Evolutionary conservation across 2,113 vertebrate genomes (phyloP).

Genomic region (Callaeas wilsoni): DNA sequence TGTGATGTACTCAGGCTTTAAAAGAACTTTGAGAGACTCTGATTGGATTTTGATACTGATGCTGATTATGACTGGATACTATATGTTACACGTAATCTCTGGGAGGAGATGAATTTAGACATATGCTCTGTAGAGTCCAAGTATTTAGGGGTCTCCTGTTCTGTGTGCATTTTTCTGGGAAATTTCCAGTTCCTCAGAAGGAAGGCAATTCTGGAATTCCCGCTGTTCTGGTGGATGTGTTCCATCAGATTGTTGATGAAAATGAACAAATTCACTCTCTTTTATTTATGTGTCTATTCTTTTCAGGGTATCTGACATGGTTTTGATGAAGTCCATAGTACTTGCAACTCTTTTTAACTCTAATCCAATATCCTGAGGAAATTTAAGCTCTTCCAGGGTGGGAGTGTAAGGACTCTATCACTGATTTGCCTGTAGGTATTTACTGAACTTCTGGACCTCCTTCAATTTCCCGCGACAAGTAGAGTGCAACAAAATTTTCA

Average conservation of each 20-base stretch:
- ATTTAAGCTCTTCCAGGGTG: neutral
- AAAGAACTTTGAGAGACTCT: neutral
- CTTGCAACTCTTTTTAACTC: neutral
- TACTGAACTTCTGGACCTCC: neutral
- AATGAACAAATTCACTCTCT: neutral
- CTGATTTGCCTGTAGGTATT: neutral
- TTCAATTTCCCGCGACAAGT: neutral
- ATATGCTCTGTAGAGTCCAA: neutral
- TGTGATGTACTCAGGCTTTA: neutral
- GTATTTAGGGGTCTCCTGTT: neutral
- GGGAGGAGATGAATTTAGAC: neutral
- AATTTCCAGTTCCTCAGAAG: neutral
- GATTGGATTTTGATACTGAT: rapidly evolving
- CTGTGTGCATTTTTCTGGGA: neutral
- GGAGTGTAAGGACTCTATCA: rapidly evolving
- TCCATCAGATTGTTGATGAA: rapidly evolving
- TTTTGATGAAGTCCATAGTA: neutral
- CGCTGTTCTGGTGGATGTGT: neutral
- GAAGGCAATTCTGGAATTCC: neutral
- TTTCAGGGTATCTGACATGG: neutral
- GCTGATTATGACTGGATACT: too few species aligned
- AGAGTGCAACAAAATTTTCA: neutral
- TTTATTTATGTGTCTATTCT: neutral
- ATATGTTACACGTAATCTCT: rapidly evolving
- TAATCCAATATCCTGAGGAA: neutral